Evolutionary conservation across 2,888 invertebrate species (phyloP).

Genomic region (Dioctria linearis): DNA sequence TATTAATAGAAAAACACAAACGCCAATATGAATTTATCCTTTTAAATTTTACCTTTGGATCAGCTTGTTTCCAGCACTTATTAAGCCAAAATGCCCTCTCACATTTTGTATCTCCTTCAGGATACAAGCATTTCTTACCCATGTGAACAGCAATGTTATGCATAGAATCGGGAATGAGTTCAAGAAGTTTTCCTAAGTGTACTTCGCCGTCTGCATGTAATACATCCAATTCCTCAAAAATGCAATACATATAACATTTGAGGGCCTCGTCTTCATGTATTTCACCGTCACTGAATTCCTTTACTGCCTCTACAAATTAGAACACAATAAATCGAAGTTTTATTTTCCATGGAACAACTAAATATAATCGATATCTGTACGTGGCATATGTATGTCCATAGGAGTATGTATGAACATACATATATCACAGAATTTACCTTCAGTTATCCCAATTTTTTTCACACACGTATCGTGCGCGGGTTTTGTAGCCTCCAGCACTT

Average conservation of each 20-base stretch:
- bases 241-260: constrained; percentile 66
- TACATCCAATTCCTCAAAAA: constrained; percentile 63
- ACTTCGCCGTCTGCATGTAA: constrained; percentile 64
- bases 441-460: constrained; percentile 62
- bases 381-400: neutral
- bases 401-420: neutral
- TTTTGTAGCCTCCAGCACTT: constrained; percentile 60
- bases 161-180: constrained; percentile 61
- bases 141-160: constrained; percentile 62
- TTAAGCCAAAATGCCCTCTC: constrained; percentile 65
- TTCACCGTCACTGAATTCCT: constrained; percentile 65
- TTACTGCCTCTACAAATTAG: constrained; percentile 62
- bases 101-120: constrained; percentile 63
- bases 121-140: constrained; percentile 63
- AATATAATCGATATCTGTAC: neutral
- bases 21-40: neutral
- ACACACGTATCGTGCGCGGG: constrained; percentile 63
- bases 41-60: constrained; percentile 63
- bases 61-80: constrained; percentile 65
- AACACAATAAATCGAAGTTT: neutral
- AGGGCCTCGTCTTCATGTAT: constrained; percentile 64
- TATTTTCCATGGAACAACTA: neutral
- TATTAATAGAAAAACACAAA: neutral
- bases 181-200: constrained; percentile 63
- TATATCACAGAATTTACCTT: constrained; percentile 58